Conservation (phyloP, 1,140 invertebrate genomes). For the Drosophila willistoni region DNA sequence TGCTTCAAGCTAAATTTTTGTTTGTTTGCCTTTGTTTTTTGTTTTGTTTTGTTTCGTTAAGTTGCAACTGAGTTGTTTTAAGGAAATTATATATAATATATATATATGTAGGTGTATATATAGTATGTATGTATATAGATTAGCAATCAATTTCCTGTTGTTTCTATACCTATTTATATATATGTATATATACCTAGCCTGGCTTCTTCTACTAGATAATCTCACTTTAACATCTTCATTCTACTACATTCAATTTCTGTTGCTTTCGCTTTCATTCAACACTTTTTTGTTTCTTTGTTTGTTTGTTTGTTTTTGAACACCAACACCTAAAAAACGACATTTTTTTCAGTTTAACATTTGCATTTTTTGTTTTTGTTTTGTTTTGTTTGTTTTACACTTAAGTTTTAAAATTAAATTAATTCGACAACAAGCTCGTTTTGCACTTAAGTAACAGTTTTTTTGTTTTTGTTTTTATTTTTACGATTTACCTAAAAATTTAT, state of each 20-base stretch:
- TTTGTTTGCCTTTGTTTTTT: constrained; percentile 22
- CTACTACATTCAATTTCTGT: not conserved
- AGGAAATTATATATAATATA: constrained; percentile 37
- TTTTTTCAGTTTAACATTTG: constrained; percentile 50
- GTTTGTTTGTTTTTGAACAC: constrained; percentile 5
- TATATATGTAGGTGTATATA: constrained; percentile 17
- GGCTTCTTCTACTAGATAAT: not conserved
- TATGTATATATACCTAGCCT: constrained; percentile 7
- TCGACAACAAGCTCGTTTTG: constrained; percentile 81
- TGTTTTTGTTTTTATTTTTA: constrained; percentile 20
- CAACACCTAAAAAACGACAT: constrained; percentile 57
- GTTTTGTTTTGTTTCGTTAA: constrained; percentile 11
- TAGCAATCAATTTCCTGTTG: constrained; percentile 22
- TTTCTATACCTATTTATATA: constrained; percentile 13
- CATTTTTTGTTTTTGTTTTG: not conserved
- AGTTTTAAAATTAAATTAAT: constrained; percentile 64
- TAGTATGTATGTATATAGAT: constrained; percentile 11
- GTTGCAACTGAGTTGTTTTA: constrained; percentile 60
- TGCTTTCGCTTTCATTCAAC: constrained; percentile 7
- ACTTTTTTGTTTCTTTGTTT: not conserved
- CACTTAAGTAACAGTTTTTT: constrained; percentile 73
- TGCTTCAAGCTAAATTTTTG: constrained; percentile 70
- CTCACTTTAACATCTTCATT: not conserved
- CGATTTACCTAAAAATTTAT: constrained; percentile 32
- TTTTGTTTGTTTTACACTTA: constrained; percentile 66